These are phyloP conservation scores for Bubo scandiacus DNA, from an alignment of 2,113 vertebrate species.

Conservation along the genomic window DNA sequence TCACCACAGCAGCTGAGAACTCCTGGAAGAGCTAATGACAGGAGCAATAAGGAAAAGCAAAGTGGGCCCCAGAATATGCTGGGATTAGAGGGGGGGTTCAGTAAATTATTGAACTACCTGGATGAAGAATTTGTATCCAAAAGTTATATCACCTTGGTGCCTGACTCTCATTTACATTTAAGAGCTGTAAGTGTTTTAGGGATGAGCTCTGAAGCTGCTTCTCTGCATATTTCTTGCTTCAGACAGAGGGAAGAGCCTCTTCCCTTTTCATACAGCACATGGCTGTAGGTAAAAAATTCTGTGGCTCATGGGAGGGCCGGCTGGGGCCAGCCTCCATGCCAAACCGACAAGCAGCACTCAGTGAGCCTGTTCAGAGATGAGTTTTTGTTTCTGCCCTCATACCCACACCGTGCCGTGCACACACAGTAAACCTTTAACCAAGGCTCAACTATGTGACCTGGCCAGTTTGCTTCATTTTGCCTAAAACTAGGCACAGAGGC, in stretches of 20 bases:
- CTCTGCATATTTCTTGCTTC: background rate
- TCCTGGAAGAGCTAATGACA: background rate
- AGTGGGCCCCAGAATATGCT: background rate
- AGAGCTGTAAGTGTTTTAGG: background rate
- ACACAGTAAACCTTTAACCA: background rate
- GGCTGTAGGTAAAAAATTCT: background rate
- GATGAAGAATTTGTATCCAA: conserved; percentile 3
- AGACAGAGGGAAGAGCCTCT: background rate
- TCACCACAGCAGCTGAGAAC: background rate
- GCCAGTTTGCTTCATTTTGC: background rate
- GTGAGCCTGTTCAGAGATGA: background rate
- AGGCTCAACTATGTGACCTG: background rate
- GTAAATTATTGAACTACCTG: background rate
- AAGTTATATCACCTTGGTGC: background rate
- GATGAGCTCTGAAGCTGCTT: background rate
- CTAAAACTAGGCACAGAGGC: background rate
- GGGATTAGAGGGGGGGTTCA: background rate
- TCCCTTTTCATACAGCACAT: background rate
- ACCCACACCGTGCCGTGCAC: accelerated
- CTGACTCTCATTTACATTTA: background rate
- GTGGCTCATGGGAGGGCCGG: accelerated
- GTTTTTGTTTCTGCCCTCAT: background rate
- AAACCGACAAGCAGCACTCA: accelerated
- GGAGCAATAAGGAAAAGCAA: background rate
- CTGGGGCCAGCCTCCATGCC: background rate